Evolutionary conservation across 2,797 vertebrate species (phyloP), one percentile per base, ranked within the genome.

Genomic region (Synanceia verrucosa): DNA sequence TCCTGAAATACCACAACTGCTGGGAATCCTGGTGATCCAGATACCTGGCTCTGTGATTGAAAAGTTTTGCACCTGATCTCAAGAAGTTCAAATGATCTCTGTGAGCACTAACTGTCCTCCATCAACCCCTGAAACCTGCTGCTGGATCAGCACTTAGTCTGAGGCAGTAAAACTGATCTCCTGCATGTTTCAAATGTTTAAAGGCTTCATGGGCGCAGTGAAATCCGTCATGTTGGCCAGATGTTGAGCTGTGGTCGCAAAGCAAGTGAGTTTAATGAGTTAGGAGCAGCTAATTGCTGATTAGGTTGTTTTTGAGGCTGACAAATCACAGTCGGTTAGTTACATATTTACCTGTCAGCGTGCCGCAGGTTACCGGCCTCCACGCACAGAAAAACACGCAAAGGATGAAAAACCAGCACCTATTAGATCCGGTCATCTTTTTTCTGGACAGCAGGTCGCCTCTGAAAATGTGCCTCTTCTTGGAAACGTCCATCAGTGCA

Each of bases 341-440:
- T 23, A 47, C 23, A 10, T 2, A 24, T 76, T 77, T 89, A 94
- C 94, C 94, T 90, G 92, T 84, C 53, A 89, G 65, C 1, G 65
- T 21, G 0, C 73, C 67, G 9, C 78, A 81, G 13, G 29, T 9
- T 0, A 19, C 76, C 0, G 79, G 61, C 18, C 64, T 65, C 63
- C 86, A 60, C 4, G 58, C 16, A 9, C 44, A 41, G 0, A 78
- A 21, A 1, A 86, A 0, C 4, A 85, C 24, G 4, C 2, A 0
- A 21, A 86, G 28, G 29, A 83, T 26, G 14, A 85, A 4, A 6
- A 85, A 4, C 0, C 9, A 47, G 26, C 58, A 19, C 2, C 3
- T 65, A 0, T 12, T 65, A 0, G 48, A 76, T 1, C 6, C 14
- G 4, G 16, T 59, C 91, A 92, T 92, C 48, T 3, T 44, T 24